A percentile compares a stretch with the other conserved stretches of the same genome.
Evolutionary conservation across 2,797 vertebrate genomes (phyloP).

Genomic region (Intellagama lesueurii): DNA sequence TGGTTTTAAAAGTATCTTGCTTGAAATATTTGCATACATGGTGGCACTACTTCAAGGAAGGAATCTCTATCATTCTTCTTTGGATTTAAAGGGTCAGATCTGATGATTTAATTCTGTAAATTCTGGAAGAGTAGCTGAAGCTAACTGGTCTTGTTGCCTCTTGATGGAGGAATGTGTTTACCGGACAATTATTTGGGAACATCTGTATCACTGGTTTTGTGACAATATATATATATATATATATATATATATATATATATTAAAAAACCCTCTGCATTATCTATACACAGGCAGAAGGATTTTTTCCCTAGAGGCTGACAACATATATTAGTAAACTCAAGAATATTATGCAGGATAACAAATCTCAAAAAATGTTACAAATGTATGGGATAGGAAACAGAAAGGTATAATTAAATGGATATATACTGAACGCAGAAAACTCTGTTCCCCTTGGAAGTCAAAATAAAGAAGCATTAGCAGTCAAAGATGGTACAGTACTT

Average conservation of each 20-base stretch:
- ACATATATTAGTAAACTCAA: neutral
- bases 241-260: neutral
- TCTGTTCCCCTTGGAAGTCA: neutral
- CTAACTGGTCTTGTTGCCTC: neutral
- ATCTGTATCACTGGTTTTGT: neutral
- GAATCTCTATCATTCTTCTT: neutral
- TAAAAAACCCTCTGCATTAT: neutral
- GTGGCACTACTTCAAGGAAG: neutral
- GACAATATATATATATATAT: too few relatives aligned
- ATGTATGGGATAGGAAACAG: fast-evolving
- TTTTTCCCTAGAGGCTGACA: neutral
- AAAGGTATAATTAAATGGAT: neutral
- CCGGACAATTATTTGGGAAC: neutral
- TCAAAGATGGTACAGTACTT: neutral
- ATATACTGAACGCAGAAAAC: neutral
- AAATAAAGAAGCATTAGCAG: neutral
- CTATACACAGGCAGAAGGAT: fast-evolving
- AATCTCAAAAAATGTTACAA: neutral
- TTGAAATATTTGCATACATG: conserved; percentile 26
- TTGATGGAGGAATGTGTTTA: neutral
- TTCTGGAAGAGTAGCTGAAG: conserved; percentile 12
- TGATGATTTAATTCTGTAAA: neutral
- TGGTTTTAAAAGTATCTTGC: neutral
- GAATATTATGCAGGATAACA: neutral
- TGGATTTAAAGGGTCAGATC: conserved; percentile 27